Base-by-base conservation (phyloP, 1,140 invertebrate species). In the Lucilia sericata region DNA sequence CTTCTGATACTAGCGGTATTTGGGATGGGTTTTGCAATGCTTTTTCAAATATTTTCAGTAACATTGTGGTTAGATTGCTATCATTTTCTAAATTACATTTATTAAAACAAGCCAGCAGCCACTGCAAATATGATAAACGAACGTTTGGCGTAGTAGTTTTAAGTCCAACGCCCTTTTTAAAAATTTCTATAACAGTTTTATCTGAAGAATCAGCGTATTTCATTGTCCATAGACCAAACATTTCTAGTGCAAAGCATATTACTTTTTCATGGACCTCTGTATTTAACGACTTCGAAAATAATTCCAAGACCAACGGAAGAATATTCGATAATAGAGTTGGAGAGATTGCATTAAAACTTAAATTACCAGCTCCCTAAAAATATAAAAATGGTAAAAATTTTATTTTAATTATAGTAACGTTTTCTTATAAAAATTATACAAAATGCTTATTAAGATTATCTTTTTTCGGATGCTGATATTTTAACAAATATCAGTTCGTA, bases 241-340 rank as follows among this genome's bases (percentile, higher is more conserved):
- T 95, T 86, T 96, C 94, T 9, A 98, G 92, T 5, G 96, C 94
- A 86, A 95, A 94, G 85, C 96, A 94, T 34, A 98, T 91, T 2
- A 97, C 98, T 87, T 97, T 97, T 92, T 99, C 98, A 91, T 99
- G 97, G 80, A 96, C 96, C 93, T 99, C 98, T 49, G 93, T 93
- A 88, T 98, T 96, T 25, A 99, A 92, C 25, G 97, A 94, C 88
- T 96, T 95, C 17, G 96, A 92, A 88, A 97, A 96, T 84, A 95
- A 93, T 55, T 94, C 92, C 2, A 93, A 92, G 5, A 95, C 94
- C 42, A 91, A 92, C 80, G 93, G 91, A 78, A 95, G 93, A 82
- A 98, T 91, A 84, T 92, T 91, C 84, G 93, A 91, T 0, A 94
- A 88, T 80, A 94, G 92, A 8, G 92, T 92, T 3, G 93, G 94